Evolutionary conservation across 1,140 invertebrate species (phyloP), one percentile per base, ranked within the genome.

Genomic region (Tetragonula clypearis): DNA sequence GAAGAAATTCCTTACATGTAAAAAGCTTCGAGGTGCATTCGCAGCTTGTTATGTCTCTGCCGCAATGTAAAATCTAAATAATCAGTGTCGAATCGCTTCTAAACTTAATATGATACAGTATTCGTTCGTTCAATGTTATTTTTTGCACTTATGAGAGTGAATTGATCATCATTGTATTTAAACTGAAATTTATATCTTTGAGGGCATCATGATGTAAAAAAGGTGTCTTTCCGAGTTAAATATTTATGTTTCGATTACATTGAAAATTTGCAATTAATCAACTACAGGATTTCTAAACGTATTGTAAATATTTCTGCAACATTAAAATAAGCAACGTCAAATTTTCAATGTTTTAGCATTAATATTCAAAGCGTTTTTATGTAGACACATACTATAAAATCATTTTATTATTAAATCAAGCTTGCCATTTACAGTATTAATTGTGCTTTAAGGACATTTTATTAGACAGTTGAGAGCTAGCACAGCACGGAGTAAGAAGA

Each of bases 401-500:
- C 56, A 60, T 80, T 66, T 68, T 35, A 69, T 12, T 8, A 73
- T 71, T 71, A 41, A 79, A 82, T 69, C 60, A 77, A 79, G 79
- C 76, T 78, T 77, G 85, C 65, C 85, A 72, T 69, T 82, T 71
- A 65, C 79, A 55, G 30, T 68, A 79, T n/a, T 72, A 55, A 84
- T 66, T 78, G 66, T 60, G 78, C 74, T 75, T 88, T 23, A n/a
- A 81, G 56, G 58, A 79, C 49, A 75, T 79, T 75, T 2, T 68
- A 69, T 82, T 87, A 86, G 82, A 69, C 23, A 35, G 30, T 74
- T 82, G 87, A 82, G 87, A 88, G 87, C 74, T 88, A 88, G 86
- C 87, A 88, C 87, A 88, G 87, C 87, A 87, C 85, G 78, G 86
- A 86, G 87, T 74, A 84, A 75, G 1, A 84, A 75, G 1, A 60